Conservation (phyloP, 2,797 vertebrate genomes). For the Acanthurus leucopareius region DNA sequence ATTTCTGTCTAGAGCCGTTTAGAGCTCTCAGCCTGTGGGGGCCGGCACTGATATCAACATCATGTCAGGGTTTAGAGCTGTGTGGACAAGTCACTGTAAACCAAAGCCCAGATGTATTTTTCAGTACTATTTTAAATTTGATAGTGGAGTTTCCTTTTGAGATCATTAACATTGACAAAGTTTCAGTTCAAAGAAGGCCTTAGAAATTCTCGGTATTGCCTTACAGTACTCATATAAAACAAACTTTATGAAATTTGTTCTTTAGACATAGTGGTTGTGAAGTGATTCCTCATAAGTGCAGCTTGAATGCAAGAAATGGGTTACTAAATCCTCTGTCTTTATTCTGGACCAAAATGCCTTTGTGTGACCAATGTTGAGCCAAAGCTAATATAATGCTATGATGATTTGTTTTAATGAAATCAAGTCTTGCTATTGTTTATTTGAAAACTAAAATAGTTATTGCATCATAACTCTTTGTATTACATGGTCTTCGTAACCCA, state of each 20-base stretch:
- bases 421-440: constrained; percentile 21
- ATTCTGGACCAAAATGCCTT: background rate
- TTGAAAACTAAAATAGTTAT: background rate
- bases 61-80: constrained; percentile 47
- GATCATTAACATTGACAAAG: background rate
- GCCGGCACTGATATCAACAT: constrained; percentile 47
- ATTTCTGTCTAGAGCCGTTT: constrained; percentile 61
- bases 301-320: background rate
- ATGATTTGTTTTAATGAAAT: background rate
- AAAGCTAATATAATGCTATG: constrained; percentile 16
- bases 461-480: background rate
- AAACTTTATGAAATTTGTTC: background rate
- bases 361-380: background rate
- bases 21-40: constrained; percentile 51
- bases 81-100: constrained; percentile 20
- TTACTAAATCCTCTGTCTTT: background rate
- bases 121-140: constrained; percentile 24
- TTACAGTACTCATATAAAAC: background rate
- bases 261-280: background rate
- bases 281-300: constrained; percentile 4
- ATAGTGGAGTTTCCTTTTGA: background rate
- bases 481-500: background rate
- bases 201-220: background rate
- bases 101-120: constrained; percentile 15
- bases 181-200: background rate